Evolutionary conservation across 2,888 invertebrate genomes (phyloP).

Genomic region (Pantelozetes paolii): DNA sequence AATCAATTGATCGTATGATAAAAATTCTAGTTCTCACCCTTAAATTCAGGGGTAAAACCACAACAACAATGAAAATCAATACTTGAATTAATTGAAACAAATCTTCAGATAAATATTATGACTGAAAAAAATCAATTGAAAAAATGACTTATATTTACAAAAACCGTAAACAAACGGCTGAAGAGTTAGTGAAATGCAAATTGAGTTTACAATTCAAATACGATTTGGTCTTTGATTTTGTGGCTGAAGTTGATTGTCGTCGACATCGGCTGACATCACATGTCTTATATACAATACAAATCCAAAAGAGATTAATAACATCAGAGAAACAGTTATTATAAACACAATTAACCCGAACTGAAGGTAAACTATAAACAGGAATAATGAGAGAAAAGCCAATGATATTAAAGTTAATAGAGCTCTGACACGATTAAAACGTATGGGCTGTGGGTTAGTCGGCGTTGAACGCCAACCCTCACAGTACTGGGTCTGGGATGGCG

Average conservation of each 20-base stretch:
- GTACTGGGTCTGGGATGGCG: not conserved
- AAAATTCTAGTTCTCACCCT: too few species aligned
- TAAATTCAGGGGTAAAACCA: too few species aligned
- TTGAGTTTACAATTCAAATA: too few species aligned
- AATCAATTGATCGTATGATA: too few species aligned
- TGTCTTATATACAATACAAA: not conserved
- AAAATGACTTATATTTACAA: too few species aligned
- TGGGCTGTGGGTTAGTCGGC: not conserved
- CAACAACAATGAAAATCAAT: too few species aligned
- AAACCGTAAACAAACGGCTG: too few species aligned
- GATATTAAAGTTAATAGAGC: conserved; percentile 32
- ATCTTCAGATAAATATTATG: too few species aligned
- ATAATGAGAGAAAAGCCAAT: conserved; percentile 38
- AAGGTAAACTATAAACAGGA: conserved; percentile 38
- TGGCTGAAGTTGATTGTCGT: not conserved
- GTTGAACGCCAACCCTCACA: not conserved
- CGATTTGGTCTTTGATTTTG: too few species aligned
- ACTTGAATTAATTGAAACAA: too few species aligned
- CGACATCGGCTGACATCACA: not conserved
- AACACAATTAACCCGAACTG: conserved; percentile 39
- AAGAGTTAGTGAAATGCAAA: too few species aligned
- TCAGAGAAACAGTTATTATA: not conserved
- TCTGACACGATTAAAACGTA: conserved; percentile 27
- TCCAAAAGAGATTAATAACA: not conserved
- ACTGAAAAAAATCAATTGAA: too few species aligned